Evolutionary conservation across 2,797 vertebrate genomes (phyloP).

Genomic region (Mallotus villosus): DNA sequence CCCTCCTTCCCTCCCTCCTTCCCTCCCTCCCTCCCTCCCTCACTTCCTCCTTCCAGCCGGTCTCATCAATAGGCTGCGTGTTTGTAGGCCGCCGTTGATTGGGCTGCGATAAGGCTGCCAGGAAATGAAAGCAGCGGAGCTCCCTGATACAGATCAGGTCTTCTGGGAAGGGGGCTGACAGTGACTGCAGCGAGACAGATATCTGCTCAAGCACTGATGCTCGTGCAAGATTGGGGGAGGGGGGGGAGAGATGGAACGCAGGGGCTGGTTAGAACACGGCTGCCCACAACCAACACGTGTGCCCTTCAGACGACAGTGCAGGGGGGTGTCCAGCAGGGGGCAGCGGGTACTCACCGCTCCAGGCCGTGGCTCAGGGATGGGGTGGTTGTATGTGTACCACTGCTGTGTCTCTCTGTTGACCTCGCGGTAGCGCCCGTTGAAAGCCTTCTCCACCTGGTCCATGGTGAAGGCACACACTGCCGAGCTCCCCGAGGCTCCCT

Average conservation of each 20-base stretch:
- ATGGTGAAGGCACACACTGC: constrained; percentile 93
- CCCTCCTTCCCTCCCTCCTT: constrained; percentile 4
- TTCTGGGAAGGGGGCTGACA: constrained; percentile 21
- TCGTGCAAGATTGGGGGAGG: constrained; percentile 25
- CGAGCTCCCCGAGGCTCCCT: constrained; percentile 83
- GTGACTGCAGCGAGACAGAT: constrained; percentile 8
- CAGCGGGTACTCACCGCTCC: constrained; percentile 79
- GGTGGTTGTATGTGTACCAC: constrained; percentile 91
- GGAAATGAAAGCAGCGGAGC: constrained; percentile 46
- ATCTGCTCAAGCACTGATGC: constrained; percentile 32
- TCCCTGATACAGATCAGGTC: constrained; percentile 43
- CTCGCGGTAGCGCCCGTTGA: constrained; percentile 88
- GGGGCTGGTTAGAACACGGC: background rate
- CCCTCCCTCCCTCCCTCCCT: constrained; percentile 4
- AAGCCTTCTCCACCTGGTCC: constrained; percentile 85
- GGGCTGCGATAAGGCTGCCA: constrained; percentile 25
- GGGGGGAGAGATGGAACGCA: constrained; percentile 15
- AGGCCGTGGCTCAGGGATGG: constrained; percentile 85
- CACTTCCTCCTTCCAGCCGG: constrained; percentile 2
- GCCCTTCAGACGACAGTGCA: background rate
- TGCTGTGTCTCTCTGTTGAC: constrained; percentile 95
- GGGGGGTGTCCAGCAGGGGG: constrained; percentile 45
- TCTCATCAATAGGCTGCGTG: constrained; percentile 19
- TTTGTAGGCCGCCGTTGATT: constrained; percentile 24
- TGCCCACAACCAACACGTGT: background rate